Evolutionary conservation across 2,888 invertebrate species (phyloP).

Genomic region (Ochropleura plecta): DNA sequence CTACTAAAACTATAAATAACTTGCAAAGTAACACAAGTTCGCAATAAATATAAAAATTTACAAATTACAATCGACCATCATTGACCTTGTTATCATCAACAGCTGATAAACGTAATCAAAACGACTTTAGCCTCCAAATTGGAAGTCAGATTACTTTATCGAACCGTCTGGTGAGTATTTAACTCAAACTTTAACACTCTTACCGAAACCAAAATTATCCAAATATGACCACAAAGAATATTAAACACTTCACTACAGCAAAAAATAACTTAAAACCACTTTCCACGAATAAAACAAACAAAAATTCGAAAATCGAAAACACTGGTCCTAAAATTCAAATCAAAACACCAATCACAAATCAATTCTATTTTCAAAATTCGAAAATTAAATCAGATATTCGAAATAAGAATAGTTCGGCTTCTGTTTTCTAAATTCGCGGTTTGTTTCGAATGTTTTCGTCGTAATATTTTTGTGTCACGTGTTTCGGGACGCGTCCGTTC

Average conservation of each 20-base stretch:
- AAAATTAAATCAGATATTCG: not conserved
- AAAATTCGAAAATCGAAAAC: slow-evolving; percentile 30
- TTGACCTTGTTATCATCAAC: slow-evolving; percentile 60
- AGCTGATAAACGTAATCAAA: slow-evolving; percentile 56
- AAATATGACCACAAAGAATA: slow-evolving; percentile 63
- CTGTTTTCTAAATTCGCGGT: slow-evolving; percentile 49
- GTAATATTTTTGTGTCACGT: slow-evolving; percentile 40
- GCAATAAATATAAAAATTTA: slow-evolving; percentile 26
- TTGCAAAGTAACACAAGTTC: slow-evolving; percentile 3
- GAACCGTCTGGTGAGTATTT: slow-evolving; percentile 22
- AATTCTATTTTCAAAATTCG: slow-evolving; percentile 19
- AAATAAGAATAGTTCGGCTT: slow-evolving; percentile 7
- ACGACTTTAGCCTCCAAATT: slow-evolving; percentile 50
- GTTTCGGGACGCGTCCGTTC: slow-evolving; percentile 69
- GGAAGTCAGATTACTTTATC: slow-evolving; percentile 40
- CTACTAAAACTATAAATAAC: slow-evolving; percentile 15
- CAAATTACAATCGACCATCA: slow-evolving; percentile 47
- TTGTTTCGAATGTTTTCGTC: slow-evolving; percentile 31
- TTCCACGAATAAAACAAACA: slow-evolving; percentile 30
- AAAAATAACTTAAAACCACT: slow-evolving; percentile 42
- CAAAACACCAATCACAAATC: slow-evolving; percentile 7
- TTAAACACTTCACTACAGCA: slow-evolving; percentile 53
- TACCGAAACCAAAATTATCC: slow-evolving; percentile 63
- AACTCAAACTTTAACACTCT: slow-evolving; percentile 33
- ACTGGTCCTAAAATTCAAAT: slow-evolving; percentile 23